These are phyloP conservation scores for Phoeniculus purpureus DNA, from an alignment of 2,797 vertebrate genomes.

Conservation along the genomic window DNA sequence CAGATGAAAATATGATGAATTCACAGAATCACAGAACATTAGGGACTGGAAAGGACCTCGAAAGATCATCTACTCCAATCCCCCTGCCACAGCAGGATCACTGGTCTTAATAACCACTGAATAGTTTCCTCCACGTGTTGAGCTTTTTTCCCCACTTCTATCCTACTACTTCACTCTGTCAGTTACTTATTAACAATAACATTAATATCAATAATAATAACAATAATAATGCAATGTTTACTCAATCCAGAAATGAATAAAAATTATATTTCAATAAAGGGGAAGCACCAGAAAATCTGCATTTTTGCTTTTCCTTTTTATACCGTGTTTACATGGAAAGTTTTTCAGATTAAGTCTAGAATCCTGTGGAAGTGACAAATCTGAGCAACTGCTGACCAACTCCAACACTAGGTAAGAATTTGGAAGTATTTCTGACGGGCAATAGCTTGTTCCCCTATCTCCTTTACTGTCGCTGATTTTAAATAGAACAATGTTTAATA, in stretches of 20 bases:
- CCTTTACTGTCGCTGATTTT: neutral
- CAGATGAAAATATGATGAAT: neutral
- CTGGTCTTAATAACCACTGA: neutral
- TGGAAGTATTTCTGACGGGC: neutral
- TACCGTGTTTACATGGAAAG: neutral
- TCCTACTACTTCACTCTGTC: neutral
- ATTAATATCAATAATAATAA: neutral
- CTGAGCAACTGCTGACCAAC: neutral
- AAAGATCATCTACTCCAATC: no score
- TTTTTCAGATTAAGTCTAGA: neutral
- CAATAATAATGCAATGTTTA: neutral
- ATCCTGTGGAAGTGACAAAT: neutral
- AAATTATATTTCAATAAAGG: neutral
- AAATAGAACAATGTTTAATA: neutral
- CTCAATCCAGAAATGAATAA: neutral
- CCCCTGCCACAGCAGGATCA: no score
- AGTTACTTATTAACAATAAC: no score
- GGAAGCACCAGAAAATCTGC: neutral
- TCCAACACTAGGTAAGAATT: neutral
- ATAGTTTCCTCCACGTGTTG: rapidly evolving
- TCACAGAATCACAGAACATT: no score
- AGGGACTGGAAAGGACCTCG: no score
- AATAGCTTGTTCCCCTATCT: neutral
- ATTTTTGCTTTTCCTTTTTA: neutral
- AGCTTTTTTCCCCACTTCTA: neutral